Conservation (phyloP, 2,113 vertebrate species). For the Corvus cornix region DNA sequence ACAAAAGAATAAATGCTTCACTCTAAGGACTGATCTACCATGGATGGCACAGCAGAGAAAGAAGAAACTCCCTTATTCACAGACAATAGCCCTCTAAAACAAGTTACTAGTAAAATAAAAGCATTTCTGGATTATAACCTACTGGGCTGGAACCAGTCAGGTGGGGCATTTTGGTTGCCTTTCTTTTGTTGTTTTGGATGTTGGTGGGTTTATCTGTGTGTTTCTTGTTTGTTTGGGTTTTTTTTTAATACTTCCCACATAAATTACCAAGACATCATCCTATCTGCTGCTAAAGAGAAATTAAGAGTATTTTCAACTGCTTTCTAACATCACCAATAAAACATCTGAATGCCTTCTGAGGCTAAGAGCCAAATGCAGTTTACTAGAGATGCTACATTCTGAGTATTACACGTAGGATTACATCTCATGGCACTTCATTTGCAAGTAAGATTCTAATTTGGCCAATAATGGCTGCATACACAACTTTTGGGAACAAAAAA, state of each 20-base stretch:
- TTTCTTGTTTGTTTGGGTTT: accelerated
- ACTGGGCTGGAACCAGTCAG: not conserved
- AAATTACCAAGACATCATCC: not conserved
- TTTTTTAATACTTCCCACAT: not conserved
- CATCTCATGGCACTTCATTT: not conserved
- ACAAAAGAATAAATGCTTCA: not conserved
- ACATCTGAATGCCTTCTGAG: not conserved
- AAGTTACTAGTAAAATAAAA: not conserved
- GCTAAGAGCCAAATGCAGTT: not conserved
- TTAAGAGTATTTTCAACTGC: not conserved
- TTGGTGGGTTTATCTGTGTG: not conserved
- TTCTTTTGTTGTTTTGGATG: not conserved
- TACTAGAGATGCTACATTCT: not conserved
- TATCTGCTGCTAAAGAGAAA: not conserved
- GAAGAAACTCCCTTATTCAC: not conserved
- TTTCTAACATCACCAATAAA: not conserved
- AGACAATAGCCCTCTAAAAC: not conserved
- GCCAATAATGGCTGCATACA: not conserved
- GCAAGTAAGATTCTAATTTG: not conserved
- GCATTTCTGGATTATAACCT: not conserved
- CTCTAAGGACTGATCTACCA: not conserved
- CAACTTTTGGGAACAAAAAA: not conserved
- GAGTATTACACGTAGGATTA: not conserved
- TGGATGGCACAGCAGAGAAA: not conserved
- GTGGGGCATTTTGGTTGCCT: not conserved